Conservation (phyloP, 2,888 invertebrate species). For the Hypolimnas misippus region DNA sequence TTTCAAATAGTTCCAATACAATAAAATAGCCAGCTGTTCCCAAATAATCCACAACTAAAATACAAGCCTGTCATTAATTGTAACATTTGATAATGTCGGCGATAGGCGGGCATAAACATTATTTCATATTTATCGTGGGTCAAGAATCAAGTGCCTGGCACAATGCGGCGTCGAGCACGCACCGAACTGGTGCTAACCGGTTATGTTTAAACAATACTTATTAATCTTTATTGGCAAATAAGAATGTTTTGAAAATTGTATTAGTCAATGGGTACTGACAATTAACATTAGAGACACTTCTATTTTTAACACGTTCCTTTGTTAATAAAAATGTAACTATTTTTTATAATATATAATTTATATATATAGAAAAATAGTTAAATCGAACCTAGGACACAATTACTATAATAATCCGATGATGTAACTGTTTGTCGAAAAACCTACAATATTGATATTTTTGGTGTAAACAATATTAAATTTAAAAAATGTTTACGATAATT, state of each 20-base stretch:
- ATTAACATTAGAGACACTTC: background rate
- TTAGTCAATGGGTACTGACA: slow-evolving; percentile 9
- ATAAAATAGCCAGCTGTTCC: background rate
- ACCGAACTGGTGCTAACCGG: slow-evolving; percentile 45
- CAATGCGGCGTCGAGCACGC: slow-evolving; percentile 42
- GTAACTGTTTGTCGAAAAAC: too few species aligned
- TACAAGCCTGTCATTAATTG: slow-evolving; percentile 13
- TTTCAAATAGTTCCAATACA: background rate
- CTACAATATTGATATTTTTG: too few species aligned
- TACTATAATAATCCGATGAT: too few species aligned
- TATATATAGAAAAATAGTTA: too few species aligned
- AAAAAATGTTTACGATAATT: too few species aligned
- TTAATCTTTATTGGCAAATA: slow-evolving; percentile 44
- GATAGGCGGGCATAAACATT: slow-evolving; percentile 40
- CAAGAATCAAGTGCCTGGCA: slow-evolving; percentile 43
- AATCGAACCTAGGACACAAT: too few species aligned
- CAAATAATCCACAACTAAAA: slow-evolving; percentile 20
- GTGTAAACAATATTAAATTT: too few species aligned
- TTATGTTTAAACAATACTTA: slow-evolving; percentile 40
- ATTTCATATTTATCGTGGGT: slow-evolving; percentile 49
- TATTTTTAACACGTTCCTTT: background rate
- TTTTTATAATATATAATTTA: too few species aligned
- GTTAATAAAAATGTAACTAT: too few species aligned
- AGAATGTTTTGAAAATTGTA: slow-evolving; percentile 31
- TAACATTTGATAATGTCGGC: slow-evolving; percentile 29